Percentiles rank a stretch among this genome's conserved stretches.
Evolutionary conservation across 1,140 invertebrate species (phyloP).

Genomic region (Musca vetustissima): DNA sequence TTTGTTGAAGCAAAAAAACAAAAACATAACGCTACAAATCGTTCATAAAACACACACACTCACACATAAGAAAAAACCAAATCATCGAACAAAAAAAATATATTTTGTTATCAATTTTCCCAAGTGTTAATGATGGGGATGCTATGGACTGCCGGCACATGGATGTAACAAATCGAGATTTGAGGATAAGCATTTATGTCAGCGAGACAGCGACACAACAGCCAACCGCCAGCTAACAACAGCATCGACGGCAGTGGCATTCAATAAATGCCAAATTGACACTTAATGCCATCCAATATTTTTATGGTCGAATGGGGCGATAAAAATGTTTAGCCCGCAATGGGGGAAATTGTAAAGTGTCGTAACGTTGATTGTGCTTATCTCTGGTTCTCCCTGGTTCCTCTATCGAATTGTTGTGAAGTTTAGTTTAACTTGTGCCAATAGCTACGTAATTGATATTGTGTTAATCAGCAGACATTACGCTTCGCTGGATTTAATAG

Average conservation of each 20-base stretch:
- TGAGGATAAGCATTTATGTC: constrained; percentile 1
- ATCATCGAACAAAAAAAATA: background rate
- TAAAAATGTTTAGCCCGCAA: background rate
- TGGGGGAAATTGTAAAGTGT: no score
- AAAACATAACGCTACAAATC: background rate
- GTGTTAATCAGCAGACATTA: no score
- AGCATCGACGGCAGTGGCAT: background rate
- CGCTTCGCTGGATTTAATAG: no score
- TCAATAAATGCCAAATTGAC: constrained; percentile 23
- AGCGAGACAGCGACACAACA: no score
- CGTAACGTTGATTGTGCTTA: background rate
- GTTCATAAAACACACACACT: no score
- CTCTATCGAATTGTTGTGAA: background rate
- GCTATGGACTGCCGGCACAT: no score
- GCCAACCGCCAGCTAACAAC: no score
- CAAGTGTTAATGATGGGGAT: no score
- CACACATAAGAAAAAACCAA: background rate
- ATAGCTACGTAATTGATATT: constrained; percentile 16
- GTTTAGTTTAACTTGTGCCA: background rate
- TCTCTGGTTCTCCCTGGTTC: background rate
- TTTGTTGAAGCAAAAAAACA: no score
- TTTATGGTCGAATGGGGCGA: background rate
- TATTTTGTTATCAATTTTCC: no score
- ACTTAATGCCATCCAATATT: constrained; percentile 19
- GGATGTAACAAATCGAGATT: constrained; percentile 4